A percentile compares a stretch with the other conserved stretches of the same genome.
Evolutionary conservation across 2,888 invertebrate genomes (phyloP).

Genomic region (Acrobasis suavella): DNA sequence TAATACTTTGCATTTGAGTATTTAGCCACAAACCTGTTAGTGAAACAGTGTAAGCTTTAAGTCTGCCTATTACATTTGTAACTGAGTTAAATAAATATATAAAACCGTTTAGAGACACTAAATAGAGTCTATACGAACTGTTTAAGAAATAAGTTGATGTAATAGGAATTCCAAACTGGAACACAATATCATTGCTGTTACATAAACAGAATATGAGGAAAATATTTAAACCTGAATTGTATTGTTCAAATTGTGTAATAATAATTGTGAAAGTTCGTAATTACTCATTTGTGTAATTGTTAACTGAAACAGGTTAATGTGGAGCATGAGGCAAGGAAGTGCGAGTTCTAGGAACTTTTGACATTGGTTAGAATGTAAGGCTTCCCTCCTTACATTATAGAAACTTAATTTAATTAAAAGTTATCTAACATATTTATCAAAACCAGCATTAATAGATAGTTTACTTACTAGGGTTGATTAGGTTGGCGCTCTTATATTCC

Average conservation of each 20-base stretch:
- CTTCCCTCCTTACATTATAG: not conserved
- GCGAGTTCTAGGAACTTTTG: not conserved
- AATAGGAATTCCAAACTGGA: too few species aligned
- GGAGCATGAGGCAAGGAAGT: not conserved
- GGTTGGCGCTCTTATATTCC: conserved; percentile 95
- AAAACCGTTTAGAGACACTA: too few species aligned
- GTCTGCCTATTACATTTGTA: too few species aligned
- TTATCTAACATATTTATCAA: not conserved
- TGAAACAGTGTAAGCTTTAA: too few species aligned
- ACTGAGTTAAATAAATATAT: too few species aligned
- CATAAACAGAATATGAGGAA: too few species aligned
- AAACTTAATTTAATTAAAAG: not conserved
- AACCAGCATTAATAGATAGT: not conserved
- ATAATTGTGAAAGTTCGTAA: not conserved
- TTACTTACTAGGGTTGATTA: conserved; percentile 91
- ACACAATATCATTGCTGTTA: too few species aligned
- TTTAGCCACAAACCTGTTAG: too few species aligned
- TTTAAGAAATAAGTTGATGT: too few species aligned
- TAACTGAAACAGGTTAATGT: not conserved
- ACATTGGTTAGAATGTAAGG: not conserved
- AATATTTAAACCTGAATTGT: too few species aligned
- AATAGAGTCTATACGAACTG: too few species aligned
- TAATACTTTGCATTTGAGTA: too few species aligned
- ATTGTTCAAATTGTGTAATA: not conserved
- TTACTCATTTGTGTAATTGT: not conserved